phyloP scores from a whole-genome alignment of 2,888 invertebrate species.

The Sialis fuliginosa region DNA sequence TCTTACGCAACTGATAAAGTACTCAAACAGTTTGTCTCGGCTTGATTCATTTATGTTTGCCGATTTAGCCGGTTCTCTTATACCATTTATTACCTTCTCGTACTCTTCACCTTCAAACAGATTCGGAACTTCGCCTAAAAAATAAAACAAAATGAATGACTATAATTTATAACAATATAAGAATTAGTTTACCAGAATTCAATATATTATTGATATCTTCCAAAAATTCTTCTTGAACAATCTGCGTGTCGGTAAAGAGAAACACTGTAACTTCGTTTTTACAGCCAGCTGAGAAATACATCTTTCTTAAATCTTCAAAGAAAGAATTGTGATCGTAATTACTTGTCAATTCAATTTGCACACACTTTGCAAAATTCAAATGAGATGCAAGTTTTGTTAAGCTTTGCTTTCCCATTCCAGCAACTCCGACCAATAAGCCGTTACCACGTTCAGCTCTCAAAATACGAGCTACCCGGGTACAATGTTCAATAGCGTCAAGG shows the following conservation, averaged over 20 bases:
- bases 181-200: slow-evolving; percentile 47
- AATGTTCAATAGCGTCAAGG: slow-evolving; percentile 76
- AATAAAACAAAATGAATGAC: not conserved
- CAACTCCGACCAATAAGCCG: slow-evolving; percentile 72
- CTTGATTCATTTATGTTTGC: slow-evolving; percentile 44
- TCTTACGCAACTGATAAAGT: slow-evolving; percentile 67
- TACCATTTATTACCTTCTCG: slow-evolving; percentile 63
- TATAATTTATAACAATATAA: not conserved
- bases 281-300: slow-evolving; percentile 66
- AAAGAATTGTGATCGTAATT: slow-evolving; percentile 70
- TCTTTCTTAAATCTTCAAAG: slow-evolving; percentile 67
- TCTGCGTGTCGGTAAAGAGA: slow-evolving; percentile 79
- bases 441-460: slow-evolving; percentile 76
- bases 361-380: slow-evolving; percentile 70
- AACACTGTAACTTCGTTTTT: slow-evolving; percentile 60
- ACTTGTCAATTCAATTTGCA: slow-evolving; percentile 72
- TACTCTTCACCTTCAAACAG: slow-evolving; percentile 75
- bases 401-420: slow-evolving; percentile 82
- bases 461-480: slow-evolving; percentile 69
- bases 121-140: slow-evolving; percentile 70
- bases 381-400: slow-evolving; percentile 71
- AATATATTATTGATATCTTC: slow-evolving; percentile 86
- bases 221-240: slow-evolving; percentile 75
- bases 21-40: slow-evolving; percentile 68
- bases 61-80: slow-evolving; percentile 52